These are phyloP conservation scores for Thomomys bottae DNA, from an alignment of 2,113 vertebrate genomes.

Conservation along the genomic window DNA sequence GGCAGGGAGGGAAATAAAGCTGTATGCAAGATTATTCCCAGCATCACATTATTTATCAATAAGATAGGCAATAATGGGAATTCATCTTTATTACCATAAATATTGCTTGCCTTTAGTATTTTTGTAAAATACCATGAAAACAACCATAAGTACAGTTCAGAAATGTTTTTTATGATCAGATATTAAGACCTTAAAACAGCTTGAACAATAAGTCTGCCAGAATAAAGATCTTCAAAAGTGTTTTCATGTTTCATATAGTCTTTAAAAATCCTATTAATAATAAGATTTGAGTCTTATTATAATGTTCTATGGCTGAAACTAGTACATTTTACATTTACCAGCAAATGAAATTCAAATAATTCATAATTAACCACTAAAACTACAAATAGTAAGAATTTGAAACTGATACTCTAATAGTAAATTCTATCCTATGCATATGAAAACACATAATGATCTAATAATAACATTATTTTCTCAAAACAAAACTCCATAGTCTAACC, in stretches of 20 bases:
- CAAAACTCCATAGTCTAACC: background rate
- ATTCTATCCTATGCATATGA: background rate
- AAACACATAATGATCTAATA: background rate
- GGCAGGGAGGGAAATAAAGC: too few species aligned
- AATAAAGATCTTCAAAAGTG: constrained; percentile 15
- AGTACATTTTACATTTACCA: background rate
- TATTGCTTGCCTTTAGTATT: background rate
- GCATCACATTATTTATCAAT: background rate
- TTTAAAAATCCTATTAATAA: background rate
- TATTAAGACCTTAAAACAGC: background rate
- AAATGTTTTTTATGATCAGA: constrained; percentile 10
- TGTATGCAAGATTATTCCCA: background rate
- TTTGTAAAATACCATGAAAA: background rate
- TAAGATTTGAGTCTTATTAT: background rate
- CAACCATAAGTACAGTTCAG: background rate
- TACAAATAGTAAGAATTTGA: background rate
- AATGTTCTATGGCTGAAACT: background rate
- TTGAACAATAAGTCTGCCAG: background rate
- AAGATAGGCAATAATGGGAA: constrained; percentile 18
- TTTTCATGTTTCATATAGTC: background rate
- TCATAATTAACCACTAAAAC: background rate
- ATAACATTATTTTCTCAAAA: constrained; percentile 39
- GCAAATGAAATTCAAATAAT: constrained; percentile 23
- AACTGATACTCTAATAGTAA: background rate
- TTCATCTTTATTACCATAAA: background rate